Evolutionary conservation across 1,140 invertebrate species (phyloP), one percentile per base, ranked within the genome.

Genomic region (Ridgeia piscesae): DNA sequence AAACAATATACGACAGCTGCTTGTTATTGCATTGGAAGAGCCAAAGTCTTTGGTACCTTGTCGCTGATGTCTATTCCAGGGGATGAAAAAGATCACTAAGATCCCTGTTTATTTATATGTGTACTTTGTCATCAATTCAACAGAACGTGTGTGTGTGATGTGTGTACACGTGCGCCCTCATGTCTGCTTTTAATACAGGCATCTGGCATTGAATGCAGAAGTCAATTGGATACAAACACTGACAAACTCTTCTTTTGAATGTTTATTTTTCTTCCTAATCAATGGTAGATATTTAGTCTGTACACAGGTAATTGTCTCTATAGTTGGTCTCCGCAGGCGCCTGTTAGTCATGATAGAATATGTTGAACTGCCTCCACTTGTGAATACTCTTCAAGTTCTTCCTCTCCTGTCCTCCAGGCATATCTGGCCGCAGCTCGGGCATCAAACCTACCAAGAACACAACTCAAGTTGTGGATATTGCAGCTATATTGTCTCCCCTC

Each of bases 271-370:
- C 42, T 42, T 21, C 27, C 58, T 27, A 9, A 77, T 77, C 58
- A 77, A 77, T 77, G 58, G 58, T 31, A 77, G 11, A 21, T 77
- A 77, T 34, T 14, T 17, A 33, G 89, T 90, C 89, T 42, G 89
- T 34, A 90, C 89, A 42, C 35, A 34, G 33, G 14, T 42, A 34
- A 34, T 42, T 34, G 89, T 90, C 31, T 9, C 27, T 90, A 27
- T 34, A 2, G 89, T 42, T 14, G 4, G 33, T 27, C 89, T 34
- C 35, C 17, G 17, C 33, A 0, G 89, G 34, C 2, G n/a, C 0
- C 91, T 91, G 35, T 93, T 98, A n/a, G 97, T 98, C 98, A 95
- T 98, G 97, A 95, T 97, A 98, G 95, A 98, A 98, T 93, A 97
- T 97, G 95, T 98, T 98, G 94, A 97, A 98, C 94, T 97, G 97